These are phyloP conservation scores for Cyprinus carpio DNA, from an alignment of 2,113 vertebrate genomes.

Conservation along the genomic window DNA sequence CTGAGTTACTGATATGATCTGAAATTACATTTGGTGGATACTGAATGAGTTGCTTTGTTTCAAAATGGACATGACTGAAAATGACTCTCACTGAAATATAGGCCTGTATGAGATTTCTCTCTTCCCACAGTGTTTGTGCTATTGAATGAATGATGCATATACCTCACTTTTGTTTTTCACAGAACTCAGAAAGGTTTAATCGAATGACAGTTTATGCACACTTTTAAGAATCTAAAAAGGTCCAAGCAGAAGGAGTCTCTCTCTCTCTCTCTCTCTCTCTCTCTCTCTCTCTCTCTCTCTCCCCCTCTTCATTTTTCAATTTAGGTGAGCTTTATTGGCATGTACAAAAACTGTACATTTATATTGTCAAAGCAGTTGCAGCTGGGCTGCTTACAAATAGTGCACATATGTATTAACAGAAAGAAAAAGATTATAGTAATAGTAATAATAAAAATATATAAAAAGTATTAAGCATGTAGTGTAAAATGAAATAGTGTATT, in stretches of 20 bases:
- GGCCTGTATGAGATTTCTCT: background rate
- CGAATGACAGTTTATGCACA: background rate
- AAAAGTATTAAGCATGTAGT: too few relatives aligned
- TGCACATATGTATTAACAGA: too few relatives aligned
- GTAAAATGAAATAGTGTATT: too few relatives aligned
- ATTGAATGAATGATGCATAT: background rate
- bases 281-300: background rate
- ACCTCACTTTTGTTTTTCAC: too few relatives aligned
- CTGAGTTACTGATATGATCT: background rate
- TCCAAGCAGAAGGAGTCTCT: background rate
- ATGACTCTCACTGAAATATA: too few relatives aligned
- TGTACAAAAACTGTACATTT: too few relatives aligned
- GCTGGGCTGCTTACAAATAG: too few relatives aligned
- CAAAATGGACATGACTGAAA: background rate
- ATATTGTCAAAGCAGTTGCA: too few relatives aligned
- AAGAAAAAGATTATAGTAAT: too few relatives aligned
- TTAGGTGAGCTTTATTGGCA: too few relatives aligned
- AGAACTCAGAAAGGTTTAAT: background rate
- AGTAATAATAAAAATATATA: too few relatives aligned
- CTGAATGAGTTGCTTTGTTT: background rate
- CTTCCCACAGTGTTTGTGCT: background rate
- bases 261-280: background rate
- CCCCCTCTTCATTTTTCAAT: too few relatives aligned
- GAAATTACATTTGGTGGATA: background rate
- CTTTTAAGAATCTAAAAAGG: conserved; percentile 1